Base-by-base conservation (phyloP, 2,113 vertebrate genomes). In the Shinisaurus crocodilurus region DNA sequence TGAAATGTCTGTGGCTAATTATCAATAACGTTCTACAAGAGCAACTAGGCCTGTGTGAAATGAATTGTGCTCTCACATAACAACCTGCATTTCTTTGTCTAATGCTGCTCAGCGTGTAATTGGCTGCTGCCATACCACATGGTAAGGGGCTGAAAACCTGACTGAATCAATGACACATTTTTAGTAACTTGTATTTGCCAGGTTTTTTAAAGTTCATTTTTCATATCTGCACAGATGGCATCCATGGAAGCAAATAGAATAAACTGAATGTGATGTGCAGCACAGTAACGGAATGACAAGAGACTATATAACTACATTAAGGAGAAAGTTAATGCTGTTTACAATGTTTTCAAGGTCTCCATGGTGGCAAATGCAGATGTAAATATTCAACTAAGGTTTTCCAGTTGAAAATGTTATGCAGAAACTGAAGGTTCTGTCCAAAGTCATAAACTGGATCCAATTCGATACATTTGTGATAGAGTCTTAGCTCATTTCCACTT, bases 401-500 rank as follows among this genome's bases (percentile, higher is more conserved):
- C 81, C 29, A 83, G 54, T 6, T 63, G 34, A 60, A 89, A 63
- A 82, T 63, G 37, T 60, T 89, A 60, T 40, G n/a, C 23, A 82
- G 79, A 82, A 50, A 9, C 32, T 34, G 25, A 57, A 89, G 23
- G 29, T 90, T 91, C 16, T 84, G 2, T 18, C 10, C 18, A 90
- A 75, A 90, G 45, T 0, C 60, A 40, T 72, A 82, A 82, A 74
- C 48, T 91, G 54, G 70, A 48, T 87, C 69, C 77, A 82, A 2
- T 85, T 2, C 85, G 16, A 85, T 48, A 1, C 20, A 77, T 0
- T 1, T 91, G 70, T 82, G 0, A 43, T 86, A 40, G 25, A 13
- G 85, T 80, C 83, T n/a, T 25, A 88, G 25, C 8, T 60, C 5
- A 29, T 87, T 93, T 94, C 83, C 27, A 15, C 20, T 88, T 86